Base-by-base conservation (phyloP, 2,797 vertebrate species). In the Moxostoma hubbsi region DNA sequence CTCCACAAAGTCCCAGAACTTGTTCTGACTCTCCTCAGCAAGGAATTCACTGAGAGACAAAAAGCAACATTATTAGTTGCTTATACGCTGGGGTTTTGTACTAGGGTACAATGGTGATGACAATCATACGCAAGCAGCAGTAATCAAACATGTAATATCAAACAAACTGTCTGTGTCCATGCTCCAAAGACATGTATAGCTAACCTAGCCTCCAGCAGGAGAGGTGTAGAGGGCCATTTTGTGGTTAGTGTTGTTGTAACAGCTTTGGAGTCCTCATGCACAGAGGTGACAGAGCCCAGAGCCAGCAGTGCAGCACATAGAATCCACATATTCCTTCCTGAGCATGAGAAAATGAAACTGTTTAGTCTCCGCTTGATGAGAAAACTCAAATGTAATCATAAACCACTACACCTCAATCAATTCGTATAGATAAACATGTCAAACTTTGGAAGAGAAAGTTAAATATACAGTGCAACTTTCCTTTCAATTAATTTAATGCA, bases 1-100 rank as follows among this genome's bases (percentile, higher is more conserved):
- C 87, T 97, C 96, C 83, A 98, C 94, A 89, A 99, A 98, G 86
- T 93, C 95, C 98, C 98, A 99, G 87, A 99, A 99, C 90, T 94
- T 96, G 82, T 98, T 96, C 84, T 95, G 94, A 86, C 94, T 95
- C 90, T 98, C 97, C 91, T 99, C 98, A 67, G 97, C 96, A 88
- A 99, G 91, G 90, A 98, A 99, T 89, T 99, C 98, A 90, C 98
- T 99, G 86, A 80, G 73, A 82, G 84, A 85, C 77, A 87, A 71
- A 63, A 78, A 36, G 46, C 50, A 8, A 43, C 47, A 0, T 43
- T 36, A 36, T 36, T 36, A 36, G 36, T 36, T 36, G 36, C 36
- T 36, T 36, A 36, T 36, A 36, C 36, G 36, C 24, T 24, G 9
- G 50, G n/a, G 46, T 15, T 5, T 8, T 2, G 12, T 49, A 46